Base-by-base conservation (phyloP, 2,888 invertebrate species). In the Herminia tarsipennalis region DNA sequence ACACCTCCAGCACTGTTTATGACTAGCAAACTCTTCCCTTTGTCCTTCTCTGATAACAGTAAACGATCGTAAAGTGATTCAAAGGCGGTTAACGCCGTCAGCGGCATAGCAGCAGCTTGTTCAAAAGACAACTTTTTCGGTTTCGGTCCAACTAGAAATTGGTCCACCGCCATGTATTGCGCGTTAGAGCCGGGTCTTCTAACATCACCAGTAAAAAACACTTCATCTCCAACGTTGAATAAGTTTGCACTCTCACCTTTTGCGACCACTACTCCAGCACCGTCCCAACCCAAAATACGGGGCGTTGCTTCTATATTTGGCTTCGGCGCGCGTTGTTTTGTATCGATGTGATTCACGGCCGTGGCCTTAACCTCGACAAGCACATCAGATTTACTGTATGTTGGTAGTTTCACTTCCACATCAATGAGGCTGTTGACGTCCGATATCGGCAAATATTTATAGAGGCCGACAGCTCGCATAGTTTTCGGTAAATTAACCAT, bases 1-100 rank as follows among this genome's bases (percentile, higher is more conserved):
- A 89, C 89, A 14, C 90, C 90, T 0, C 89, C 90, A 1, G 81
- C 85, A 55, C 89, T 90, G 42, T 89, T 90, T 25, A 90, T 83
- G 18, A 90, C 75, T 29, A 89, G 63, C 5, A 90, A 55, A 14
- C 81, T 67, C 55, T 84, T 89, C 2, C 83, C 86, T 52, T 71
- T 79, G 60, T 88, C 88, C 44, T 84, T 84, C 13, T 81, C 81
- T 8, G 86, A 74, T 6, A 90, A 25, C 12, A 73, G 41, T 25
- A 90, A 52, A 1, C 89, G 76, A 36, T 90, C 89, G 54, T 70
- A 79, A 12, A 90, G 53, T 9, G 82, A 71, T 54, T 88, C 89
- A 46, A 77, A 83, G 8, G 89, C 88, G 2, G 89, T 88, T 1
- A 84, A 74, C 5, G 84, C 44, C 2, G 83, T 83, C 8, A 88